phyloP scores from a whole-genome alignment of 2,113 vertebrate species.

The Triplophysa dalaica region DNA sequence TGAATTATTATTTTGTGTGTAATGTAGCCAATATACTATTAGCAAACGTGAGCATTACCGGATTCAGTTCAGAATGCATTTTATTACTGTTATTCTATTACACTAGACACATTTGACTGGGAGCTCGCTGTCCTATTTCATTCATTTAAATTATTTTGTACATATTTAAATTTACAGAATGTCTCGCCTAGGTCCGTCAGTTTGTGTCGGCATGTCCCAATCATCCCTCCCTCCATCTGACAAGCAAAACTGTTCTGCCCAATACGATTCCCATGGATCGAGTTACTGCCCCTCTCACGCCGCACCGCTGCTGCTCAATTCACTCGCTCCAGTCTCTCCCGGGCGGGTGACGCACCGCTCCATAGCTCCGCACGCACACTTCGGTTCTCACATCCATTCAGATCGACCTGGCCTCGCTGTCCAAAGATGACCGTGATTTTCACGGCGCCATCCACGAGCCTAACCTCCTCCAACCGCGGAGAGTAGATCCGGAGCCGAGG shows the following conservation, averaged over 20 bases:
- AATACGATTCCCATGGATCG: constrained; percentile 59
- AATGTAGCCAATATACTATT: no score
- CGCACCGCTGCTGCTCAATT: constrained; percentile 19
- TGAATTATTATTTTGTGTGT: no score
- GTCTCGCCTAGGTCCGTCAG: background rate
- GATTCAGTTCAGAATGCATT: no score
- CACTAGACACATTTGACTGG: no score
- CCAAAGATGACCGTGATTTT: constrained; percentile 54
- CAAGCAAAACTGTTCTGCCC: constrained; percentile 52
- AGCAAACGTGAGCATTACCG: no score
- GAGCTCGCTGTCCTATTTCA: background rate
- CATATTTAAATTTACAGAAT: background rate
- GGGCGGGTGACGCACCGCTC: constrained; percentile 29
- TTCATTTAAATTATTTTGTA: background rate
- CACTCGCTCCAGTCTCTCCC: constrained; percentile 25
- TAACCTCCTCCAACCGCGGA: constrained; percentile 50
- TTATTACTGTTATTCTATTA: no score
- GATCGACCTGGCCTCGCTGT: constrained; percentile 23
- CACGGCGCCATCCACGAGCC: constrained; percentile 44
- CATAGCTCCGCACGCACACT: constrained; percentile 26
- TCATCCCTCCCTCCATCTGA: constrained; percentile 56
- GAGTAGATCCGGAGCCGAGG: constrained; percentile 54
- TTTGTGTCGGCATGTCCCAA: constrained; percentile 29
- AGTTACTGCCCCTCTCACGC: constrained; percentile 43
- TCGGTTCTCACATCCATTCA: constrained; percentile 22